These are phyloP conservation scores for Motacilla alba DNA, from an alignment of 2,113 vertebrate genomes.

Conservation along the genomic window DNA sequence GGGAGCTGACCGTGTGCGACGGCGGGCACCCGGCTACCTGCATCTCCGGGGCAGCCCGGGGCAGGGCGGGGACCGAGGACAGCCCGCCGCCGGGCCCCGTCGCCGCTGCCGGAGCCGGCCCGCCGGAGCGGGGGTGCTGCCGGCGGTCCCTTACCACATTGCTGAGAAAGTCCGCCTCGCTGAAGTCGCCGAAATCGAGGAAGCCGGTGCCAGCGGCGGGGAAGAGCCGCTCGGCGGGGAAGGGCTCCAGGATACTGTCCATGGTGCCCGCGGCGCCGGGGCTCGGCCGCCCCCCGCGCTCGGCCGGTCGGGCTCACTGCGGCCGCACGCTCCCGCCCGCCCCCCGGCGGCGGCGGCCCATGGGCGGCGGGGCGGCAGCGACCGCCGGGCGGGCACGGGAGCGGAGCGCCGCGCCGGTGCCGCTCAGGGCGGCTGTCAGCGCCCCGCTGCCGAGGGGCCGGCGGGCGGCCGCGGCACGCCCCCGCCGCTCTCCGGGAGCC, in stretches of 20 bases:
- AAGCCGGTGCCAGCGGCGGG: slow-evolving; percentile 76
- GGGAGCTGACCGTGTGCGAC: background rate
- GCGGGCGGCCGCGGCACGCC: slow-evolving; percentile 38
- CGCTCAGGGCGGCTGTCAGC: no score
- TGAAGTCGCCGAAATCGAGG: slow-evolving; percentile 84
- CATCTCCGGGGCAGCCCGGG: background rate
- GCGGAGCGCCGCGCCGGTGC: no score
- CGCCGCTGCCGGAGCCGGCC: background rate
- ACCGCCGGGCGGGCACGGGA: no score
- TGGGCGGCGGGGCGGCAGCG: no score
- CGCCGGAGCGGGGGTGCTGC: background rate
- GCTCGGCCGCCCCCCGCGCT: background rate
- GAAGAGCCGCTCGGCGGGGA: slow-evolving; percentile 83
- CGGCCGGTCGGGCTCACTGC: slow-evolving; percentile 1
- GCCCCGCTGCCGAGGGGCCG: background rate
- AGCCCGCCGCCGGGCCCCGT: background rate
- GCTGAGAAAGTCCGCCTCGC: slow-evolving; percentile 84
- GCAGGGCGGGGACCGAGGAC: background rate
- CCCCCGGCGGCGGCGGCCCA: background rate
- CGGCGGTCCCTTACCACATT: slow-evolving; percentile 79
- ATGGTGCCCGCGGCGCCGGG: slow-evolving; percentile 63
- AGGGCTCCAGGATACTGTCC: slow-evolving; percentile 84
- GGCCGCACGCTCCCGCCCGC: slow-evolving; percentile 23
- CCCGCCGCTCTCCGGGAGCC: background rate
- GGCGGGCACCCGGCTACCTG: background rate